Evolutionary conservation across 2,113 vertebrate species (phyloP), one percentile per base, ranked within the genome.

Genomic region (Acrocephalus arundinaceus): DNA sequence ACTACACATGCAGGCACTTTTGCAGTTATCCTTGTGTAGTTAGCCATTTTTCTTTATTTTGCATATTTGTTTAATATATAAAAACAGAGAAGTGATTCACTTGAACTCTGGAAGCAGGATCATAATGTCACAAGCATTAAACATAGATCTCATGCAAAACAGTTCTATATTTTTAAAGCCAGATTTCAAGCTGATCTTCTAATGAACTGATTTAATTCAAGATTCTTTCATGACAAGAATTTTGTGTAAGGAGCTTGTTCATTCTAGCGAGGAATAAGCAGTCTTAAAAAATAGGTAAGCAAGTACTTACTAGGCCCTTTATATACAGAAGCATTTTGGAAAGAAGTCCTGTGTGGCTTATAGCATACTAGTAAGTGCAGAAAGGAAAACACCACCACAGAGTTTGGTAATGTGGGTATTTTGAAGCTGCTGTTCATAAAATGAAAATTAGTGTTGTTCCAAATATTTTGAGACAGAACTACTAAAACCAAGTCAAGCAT

Each of bases 341-440:
- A 92, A 48, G 35, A 91, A 77, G 30, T 13, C 3, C 39, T 49
- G 16, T 80, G 62, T 46, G 90, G 58, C 15, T 85, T 76, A 23
- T 4, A 4, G 27, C 45, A n/a, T 65, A 17, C 45, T 54, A 65
- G 7, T 65, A 37, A 68, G 25, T 22, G 43, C 52, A 77, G 68
- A 52, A 93, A 12, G 39, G n/a, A 74, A 80, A 90, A 81, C 25
- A 35, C 15, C 21, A 30, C 23, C 58, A 35, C 9, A 23, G 28
- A 58, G 7, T 74, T 80, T 71, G 55, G 51, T 88, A 55, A 39
- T 25, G 9, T 77, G 57, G 35, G 12, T 67, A 31, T 71, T 63
- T 71, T 71, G 86, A 90, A 85, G 80, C 35, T 77, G 80, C 35
- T 77, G 51, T 71, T 88, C 39, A 71, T 58, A 81, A 88, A 78